Evolutionary conservation across 2,113 vertebrate species (phyloP), one percentile per base, ranked within the genome.

Genomic region (Climacteris rufus): DNA sequence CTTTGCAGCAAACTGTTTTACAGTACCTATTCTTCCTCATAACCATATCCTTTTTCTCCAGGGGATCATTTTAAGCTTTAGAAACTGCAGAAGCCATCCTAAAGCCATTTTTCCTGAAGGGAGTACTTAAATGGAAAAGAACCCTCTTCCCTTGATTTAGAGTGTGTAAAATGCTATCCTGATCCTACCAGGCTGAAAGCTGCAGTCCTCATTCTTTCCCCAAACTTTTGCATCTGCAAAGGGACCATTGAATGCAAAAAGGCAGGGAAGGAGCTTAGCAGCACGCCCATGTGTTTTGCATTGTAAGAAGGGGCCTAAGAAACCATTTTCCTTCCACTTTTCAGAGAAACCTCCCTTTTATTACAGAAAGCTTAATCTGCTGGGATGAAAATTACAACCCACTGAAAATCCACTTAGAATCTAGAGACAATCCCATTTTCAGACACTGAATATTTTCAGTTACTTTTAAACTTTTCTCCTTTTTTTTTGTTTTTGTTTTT

Each of bases 91-190:
- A 92, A 96, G 69, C 53, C 69, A 82, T 78, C 69, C 94, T 74
- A 87, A 92, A 92, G 71, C 76, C 90, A 75, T 96, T 94, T 95
- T 94, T 96, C 83, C 92, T 87, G 83, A 92, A 93, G 93, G 71
- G 61, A 94, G 28, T 81, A 56, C 50, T 93, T 90, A 94, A 92
- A 94, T 71, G 63, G 85, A 81, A 97, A 95, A 83, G 65, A 96
- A 53, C 25, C 56, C 6, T 68, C 82, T 63, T 87, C 68, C 83
- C 69, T 71, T 89, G 79, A 88, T 92, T 93, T 90, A 95, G 68
- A 86, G 79, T 68, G 71, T 94, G 83, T 83, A 96, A 93, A 96
- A 93, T 71, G 39, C 60, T 92, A 13, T 86, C 92, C 64, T 78
- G 68, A 92, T 87, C 76, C 93, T 92, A 90, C 88, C 40, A 87